phyloP scores from a whole-genome alignment of 1,140 invertebrate species.

The Sminthurinus signatus region DNA sequence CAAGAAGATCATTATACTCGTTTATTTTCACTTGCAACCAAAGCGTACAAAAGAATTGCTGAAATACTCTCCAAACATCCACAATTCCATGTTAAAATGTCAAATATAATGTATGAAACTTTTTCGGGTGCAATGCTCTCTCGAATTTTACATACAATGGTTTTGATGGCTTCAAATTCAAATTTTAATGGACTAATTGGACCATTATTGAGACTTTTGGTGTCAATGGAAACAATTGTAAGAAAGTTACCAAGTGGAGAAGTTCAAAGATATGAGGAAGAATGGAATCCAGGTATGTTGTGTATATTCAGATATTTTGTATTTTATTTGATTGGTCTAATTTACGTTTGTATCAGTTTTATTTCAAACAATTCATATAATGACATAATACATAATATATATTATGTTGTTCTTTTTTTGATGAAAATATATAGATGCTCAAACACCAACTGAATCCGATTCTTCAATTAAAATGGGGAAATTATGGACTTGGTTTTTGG shows the following conservation, averaged over 20 bases:
- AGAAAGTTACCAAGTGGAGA: constrained; percentile 49
- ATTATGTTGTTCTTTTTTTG: no score
- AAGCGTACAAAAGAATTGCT: constrained; percentile 9
- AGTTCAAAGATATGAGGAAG: constrained; percentile 46
- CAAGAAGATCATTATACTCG: constrained; percentile 18
- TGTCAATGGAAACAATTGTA: constrained; percentile 53
- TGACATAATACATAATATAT: no score
- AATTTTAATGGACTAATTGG: constrained; percentile 19
- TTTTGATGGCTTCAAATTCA: constrained; percentile 50
- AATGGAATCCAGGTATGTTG: constrained; percentile 38
- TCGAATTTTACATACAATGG: constrained; percentile 53
- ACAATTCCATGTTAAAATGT: constrained; percentile 11
- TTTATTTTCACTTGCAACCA: constrained; percentile 12
- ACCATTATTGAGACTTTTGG: constrained; percentile 46
- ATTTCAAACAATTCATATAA: constrained; percentile 6
- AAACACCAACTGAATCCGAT: constrained; percentile 12
- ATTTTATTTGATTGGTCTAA: no score
- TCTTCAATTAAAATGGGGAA: background rate
- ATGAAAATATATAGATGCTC: constrained; percentile 11
- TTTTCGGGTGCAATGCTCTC: constrained; percentile 52
- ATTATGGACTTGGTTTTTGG: constrained; percentile 56
- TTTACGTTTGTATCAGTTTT: background rate
- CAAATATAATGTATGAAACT: constrained; percentile 33
- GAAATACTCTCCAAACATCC: constrained; percentile 15
- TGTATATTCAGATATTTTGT: background rate